A percentile compares a stretch with the other conserved stretches of the same genome.
These are phyloP conservation scores for Temnothorax longispinosus DNA, from an alignment of 1,140 invertebrate genomes.

Conservation along the genomic window DNA sequence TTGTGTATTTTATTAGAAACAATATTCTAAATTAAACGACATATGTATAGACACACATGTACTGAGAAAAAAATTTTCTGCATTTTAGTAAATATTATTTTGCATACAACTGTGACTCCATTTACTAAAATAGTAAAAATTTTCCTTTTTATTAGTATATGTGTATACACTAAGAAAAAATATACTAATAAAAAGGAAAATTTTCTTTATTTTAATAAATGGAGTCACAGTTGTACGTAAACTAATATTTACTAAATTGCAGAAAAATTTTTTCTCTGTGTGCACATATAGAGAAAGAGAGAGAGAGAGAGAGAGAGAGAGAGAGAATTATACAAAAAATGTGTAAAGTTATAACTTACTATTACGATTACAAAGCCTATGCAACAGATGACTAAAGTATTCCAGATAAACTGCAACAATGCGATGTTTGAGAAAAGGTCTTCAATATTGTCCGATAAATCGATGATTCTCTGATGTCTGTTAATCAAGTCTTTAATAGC, in stretches of 20 bases:
- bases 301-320: neutral
- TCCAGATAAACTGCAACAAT: constrained; percentile 58
- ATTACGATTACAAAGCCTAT: constrained; percentile 55
- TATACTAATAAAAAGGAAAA: too few relatives aligned
- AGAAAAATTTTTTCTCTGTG: too few relatives aligned
- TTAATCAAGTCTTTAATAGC: constrained; percentile 45
- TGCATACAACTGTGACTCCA: too few relatives aligned
- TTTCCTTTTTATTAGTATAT: too few relatives aligned
- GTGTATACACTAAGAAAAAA: too few relatives aligned
- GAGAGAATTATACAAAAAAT: neutral
- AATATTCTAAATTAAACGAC: neutral
- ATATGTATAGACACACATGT: neutral
- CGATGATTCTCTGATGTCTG: constrained; percentile 59
- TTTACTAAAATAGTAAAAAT: too few relatives aligned
- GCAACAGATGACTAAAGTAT: constrained; percentile 62
- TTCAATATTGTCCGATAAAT: constrained; percentile 50
- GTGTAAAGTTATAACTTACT: constrained; percentile 36
- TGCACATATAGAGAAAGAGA: neutral
- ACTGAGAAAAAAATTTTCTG: too few relatives aligned
- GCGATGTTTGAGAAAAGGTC: constrained; percentile 57
- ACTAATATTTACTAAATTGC: too few relatives aligned
- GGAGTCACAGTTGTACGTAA: too few relatives aligned
- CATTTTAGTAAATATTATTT: too few relatives aligned
- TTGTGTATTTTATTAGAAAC: neutral
- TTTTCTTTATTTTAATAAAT: too few relatives aligned